Evolutionary conservation across 2,113 vertebrate genomes (phyloP).

Genomic region (Pachypanchax playfairii): DNA sequence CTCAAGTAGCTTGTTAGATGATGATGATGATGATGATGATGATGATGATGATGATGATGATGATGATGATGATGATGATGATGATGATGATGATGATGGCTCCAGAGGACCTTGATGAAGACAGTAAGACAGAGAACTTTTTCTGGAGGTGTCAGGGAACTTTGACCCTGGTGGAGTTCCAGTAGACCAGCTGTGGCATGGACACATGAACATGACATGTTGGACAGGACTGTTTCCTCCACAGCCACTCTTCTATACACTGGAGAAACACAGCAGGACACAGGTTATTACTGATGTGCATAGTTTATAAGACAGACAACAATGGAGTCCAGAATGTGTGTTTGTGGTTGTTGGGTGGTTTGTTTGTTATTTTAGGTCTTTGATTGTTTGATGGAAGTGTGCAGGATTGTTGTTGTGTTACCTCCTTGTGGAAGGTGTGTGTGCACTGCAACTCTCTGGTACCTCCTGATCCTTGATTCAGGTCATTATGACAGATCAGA

Average conservation of each 20-base stretch:
- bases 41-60: too few relatives aligned
- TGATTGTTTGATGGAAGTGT: neutral
- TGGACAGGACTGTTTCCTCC: conserved; percentile 72
- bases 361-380: too few relatives aligned
- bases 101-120: neutral
- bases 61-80: too few relatives aligned
- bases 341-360: too few relatives aligned
- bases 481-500: conserved; percentile 73
- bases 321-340: too few relatives aligned
- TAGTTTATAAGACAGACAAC: too few relatives aligned
- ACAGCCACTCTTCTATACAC: conserved; percentile 76
- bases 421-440: conserved; percentile 78
- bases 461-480: conserved; percentile 53
- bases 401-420: conserved; percentile 19
- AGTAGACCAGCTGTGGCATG: conserved; percentile 63
- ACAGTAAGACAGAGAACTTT: neutral
- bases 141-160: conserved; percentile 54
- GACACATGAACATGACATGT: conserved; percentile 62
- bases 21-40: too few relatives aligned
- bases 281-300: neutral
- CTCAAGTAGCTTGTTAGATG: too few relatives aligned
- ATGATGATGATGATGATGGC: neutral
- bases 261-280: conserved; percentile 24
- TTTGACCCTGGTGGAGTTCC: conserved; percentile 64
- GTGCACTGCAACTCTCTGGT: conserved; percentile 69